Evolutionary conservation across 2,113 vertebrate genomes (phyloP).

Genomic region (Aleadryas rufinucha): DNA sequence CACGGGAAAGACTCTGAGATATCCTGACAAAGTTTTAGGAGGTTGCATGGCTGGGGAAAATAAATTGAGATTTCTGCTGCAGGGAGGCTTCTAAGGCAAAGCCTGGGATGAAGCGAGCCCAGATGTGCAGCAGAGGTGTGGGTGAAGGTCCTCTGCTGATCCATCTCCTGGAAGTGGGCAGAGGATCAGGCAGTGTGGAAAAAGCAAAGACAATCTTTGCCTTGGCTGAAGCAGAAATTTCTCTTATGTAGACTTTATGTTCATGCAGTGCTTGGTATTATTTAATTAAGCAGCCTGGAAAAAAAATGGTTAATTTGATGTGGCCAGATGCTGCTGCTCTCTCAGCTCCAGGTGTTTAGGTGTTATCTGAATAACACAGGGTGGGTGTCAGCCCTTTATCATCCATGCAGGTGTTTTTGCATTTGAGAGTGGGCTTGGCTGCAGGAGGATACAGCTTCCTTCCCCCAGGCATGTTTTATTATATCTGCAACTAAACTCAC

Average conservation of each 20-base stretch:
- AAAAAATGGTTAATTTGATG: not conserved
- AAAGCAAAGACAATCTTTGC: not conserved
- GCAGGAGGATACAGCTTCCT: slow-evolving; percentile 14
- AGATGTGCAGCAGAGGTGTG: not conserved
- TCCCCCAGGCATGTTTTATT: slow-evolving; percentile 46
- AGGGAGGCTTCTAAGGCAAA: not conserved
- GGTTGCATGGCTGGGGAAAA: not conserved
- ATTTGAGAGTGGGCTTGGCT: slow-evolving; percentile 12
- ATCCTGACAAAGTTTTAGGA: not conserved
- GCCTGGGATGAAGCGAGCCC: not conserved
- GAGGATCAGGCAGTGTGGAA: not conserved
- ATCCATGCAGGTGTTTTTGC: not conserved
- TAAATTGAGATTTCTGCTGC: not conserved
- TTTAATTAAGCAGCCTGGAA: not conserved
- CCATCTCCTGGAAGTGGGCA: not conserved
- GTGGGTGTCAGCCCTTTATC: not conserved
- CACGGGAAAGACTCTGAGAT: accelerated
- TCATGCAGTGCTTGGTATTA: not conserved
- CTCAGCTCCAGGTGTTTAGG: not conserved
- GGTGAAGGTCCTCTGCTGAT: not conserved
- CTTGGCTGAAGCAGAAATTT: not conserved
- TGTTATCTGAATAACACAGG: not conserved
- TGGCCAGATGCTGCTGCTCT: not conserved
- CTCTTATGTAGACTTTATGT: not conserved
- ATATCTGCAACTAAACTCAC: slow-evolving; percentile 27